phyloP scores from a whole-genome alignment of 2,888 invertebrate species.

The Drosophila dives region DNA sequence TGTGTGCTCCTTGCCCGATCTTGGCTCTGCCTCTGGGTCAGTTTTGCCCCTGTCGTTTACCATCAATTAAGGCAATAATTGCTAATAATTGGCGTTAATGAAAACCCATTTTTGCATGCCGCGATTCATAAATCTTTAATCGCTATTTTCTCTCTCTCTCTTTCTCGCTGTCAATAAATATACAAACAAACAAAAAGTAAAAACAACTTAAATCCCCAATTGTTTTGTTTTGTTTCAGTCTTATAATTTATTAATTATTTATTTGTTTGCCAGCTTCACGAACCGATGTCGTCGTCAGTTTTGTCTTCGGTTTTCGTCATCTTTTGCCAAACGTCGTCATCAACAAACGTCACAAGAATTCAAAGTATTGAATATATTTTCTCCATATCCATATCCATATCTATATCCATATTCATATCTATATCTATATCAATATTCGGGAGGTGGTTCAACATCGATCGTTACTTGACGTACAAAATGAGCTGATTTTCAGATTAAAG shows the following conservation, averaged over 20 bases:
- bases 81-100: slow-evolving; percentile 66
- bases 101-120: slow-evolving; percentile 58
- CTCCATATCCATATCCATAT: neutral
- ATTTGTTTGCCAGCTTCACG: slow-evolving; percentile 53
- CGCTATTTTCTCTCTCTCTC: neutral
- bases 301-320: slow-evolving; percentile 34
- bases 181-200: slow-evolving; percentile 43
- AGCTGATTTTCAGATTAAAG: neutral
- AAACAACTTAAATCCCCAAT: slow-evolving; percentile 35
- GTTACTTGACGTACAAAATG: neutral
- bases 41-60: slow-evolving; percentile 43
- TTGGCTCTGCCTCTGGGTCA: slow-evolving; percentile 20
- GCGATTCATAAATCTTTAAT: slow-evolving; percentile 43
- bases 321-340: slow-evolving; percentile 34
- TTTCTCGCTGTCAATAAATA: slow-evolving; percentile 27
- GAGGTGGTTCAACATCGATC: neutral
- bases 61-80: slow-evolving; percentile 62
- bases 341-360: slow-evolving; percentile 39
- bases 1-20: slow-evolving; percentile 38
- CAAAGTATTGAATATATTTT: slow-evolving; percentile 5
- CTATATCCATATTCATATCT: neutral
- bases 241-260: slow-evolving; percentile 63
- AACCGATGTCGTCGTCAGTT: slow-evolving; percentile 16
- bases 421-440: neutral
- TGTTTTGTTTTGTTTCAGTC: slow-evolving; percentile 27